Base-by-base conservation (phyloP, 2,888 invertebrate species). In the Troglohyphantes excavatus region DNA sequence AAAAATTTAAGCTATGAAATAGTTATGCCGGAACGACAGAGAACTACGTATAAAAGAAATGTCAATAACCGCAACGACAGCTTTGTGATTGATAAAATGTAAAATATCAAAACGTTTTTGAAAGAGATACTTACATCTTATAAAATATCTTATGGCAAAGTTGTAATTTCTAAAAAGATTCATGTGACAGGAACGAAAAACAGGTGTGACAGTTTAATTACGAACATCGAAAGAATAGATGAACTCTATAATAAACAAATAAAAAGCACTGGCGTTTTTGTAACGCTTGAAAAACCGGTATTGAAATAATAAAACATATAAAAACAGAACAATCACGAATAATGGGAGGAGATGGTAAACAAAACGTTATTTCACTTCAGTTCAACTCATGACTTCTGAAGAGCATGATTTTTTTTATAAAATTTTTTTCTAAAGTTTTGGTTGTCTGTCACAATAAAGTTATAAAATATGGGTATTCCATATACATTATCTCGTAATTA, bases 281-380 rank as follows among this genome's bases (percentile, higher is more conserved):
- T 43, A 83, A 73, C 46, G 83, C 73, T 73, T 63, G 83, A 63
- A 83, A 83, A 83, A 83, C 83, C 73, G 83, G 83, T 83, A 83
- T 73, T 23, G 73, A 83, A 83, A 82, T 39, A 63, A 82, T 59
- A 29, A 70, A 61, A 82, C 70, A 19, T 33, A 70, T 2, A 70
- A 82, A 26, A 61, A 53, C 17, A 53, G 53, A 53, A 43, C 72
- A 63, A 43, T 65, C 43, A n/a, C 27, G 39, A 26, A 19, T 27
- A 23, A 29, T 17, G n/a, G 29, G 26, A 73, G 39, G 23, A 17
- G 26, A 33, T 46, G 6, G 29, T 43, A 73, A 83, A 83, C 83
- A 83, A 83, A 65, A 19, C 46, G 7, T 83, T 19, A 43, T 19
- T 46, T 83, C 83, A 83, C 63, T 83, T 83, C 65, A 46, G 26